Evolutionary conservation across 2,888 invertebrate species (phyloP), one percentile per base, ranked within the genome.

Genomic region (Dryococelus australis): DNA sequence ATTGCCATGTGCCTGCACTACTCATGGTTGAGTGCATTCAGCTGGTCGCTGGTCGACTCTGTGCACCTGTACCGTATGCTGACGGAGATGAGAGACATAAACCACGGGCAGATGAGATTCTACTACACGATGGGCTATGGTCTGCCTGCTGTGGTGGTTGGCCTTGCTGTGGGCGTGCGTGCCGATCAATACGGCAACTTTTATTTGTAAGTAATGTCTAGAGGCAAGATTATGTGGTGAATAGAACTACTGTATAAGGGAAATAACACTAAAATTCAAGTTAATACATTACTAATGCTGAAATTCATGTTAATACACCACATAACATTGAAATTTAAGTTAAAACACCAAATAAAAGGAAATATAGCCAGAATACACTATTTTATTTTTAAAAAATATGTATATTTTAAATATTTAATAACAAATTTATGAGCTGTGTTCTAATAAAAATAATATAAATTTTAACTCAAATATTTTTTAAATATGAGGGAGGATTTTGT

Each of bases 111-210:
- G 65, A 97, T 99, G 96, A 94, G 93, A 88, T 98, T 98, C 92
- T 99, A 98, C 92, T 97, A 98, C 90, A 96, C 97, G 26, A 95
- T 97, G 91, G 99, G 98, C 26, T 99, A 98, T 92, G 98, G 97
- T 87, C 95, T 97, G 88, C 99, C 99, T 0, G 98, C 98, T 0
- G 95, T 99, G 24, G 95, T 97, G 85, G 97, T 99, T 0, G 98
- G 98, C 53, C 93, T 99, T 35, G 97, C 98, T 4, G 97, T 98
- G 43, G 97, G 98, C 0, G 97, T 99, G 0, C 95, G 98, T 87
- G 98, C 98, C 78, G 98, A 98, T 91, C 98, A 98, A 92, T 99
- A 99, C 92, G 99, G 98, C 90, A 98, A 98, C 91, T 96, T 96
- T 91, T 95, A 97, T 89, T 98, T 98, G 98, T 98, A 93, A 96